Evolutionary conservation across 2,113 vertebrate genomes (phyloP).

Genomic region (Tamias sibiricus): DNA sequence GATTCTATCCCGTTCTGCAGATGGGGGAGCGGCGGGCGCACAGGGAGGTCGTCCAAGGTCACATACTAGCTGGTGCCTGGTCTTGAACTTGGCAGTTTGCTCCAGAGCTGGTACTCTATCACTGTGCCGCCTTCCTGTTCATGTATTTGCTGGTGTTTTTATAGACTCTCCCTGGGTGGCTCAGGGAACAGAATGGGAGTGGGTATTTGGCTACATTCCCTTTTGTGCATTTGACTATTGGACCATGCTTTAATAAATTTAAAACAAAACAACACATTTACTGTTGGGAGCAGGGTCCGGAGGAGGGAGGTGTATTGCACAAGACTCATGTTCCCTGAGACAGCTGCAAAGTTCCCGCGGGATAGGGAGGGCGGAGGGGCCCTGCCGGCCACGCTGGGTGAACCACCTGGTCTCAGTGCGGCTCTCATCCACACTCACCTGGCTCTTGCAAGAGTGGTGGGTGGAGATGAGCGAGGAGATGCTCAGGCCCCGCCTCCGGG

Average conservation of each 20-base stretch:
- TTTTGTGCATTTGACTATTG: neutral
- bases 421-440: neutral
- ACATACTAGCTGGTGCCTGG: neutral
- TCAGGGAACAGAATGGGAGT: neutral
- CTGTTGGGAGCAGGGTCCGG: neutral
- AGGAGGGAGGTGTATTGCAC: neutral
- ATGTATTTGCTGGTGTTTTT: neutral
- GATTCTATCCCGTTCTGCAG: neutral
- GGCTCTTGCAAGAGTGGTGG: neutral
- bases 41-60: neutral
- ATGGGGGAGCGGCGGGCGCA: neutral
- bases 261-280: neutral
- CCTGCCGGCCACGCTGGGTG: neutral
- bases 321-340: neutral
- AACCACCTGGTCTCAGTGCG: rapidly evolving
- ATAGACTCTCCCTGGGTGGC: neutral
- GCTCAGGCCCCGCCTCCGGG: neutral
- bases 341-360: neutral
- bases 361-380: neutral
- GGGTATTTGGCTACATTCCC: neutral
- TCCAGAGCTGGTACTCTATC: neutral
- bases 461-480: neutral
- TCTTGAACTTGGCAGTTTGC: neutral
- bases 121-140: neutral
- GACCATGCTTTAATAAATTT: neutral